Base-by-base conservation (phyloP, 2,797 vertebrate species). In the Hipposideros larvatus region DNA sequence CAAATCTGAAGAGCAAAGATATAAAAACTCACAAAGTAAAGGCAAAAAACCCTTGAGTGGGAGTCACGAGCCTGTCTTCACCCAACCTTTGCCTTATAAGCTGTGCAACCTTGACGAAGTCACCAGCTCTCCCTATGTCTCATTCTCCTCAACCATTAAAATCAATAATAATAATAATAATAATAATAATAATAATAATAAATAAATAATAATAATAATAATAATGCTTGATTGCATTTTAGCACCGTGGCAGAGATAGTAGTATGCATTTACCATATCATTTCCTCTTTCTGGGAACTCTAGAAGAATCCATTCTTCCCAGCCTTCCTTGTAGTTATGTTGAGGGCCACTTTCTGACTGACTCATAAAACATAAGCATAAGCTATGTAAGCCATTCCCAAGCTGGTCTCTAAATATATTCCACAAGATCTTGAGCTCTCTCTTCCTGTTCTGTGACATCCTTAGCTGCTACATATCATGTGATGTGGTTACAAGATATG, bases 21-120 rank as follows among this genome's bases (percentile, higher is more conserved):
- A 61, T 65, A 82, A 79, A 65, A 95, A 94, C 34, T 11, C 22
- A 87, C 13, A 96, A 73, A 77, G 34, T 34, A 94, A 89, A 61
- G 14, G 24, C 53, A 90, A 41, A 94, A 15, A 46, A 55, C 2
- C 22, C 16, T 68, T 31, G 19, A 77, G 21, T 31, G 0, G 6
- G 2, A 83, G 11, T 66, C 18, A 90, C n/a, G 63, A 94, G 26
- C 10, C n/a, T 74, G n/a, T 28, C 26, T 77, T 87, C 63, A 65
- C 31, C 65, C 2, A 75, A 63, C 11, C 31, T 53, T 86, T 78
- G 11, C 34, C 16, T 77, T 48, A 57, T 31, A 65, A 85, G 8
- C 6, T 61, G 2, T 26, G 7, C 22, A 51, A 65, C 5, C 18
- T 73, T 77, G 31, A 71, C 68, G 21, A 90, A 65, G 19, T 61